Base-by-base conservation (phyloP, 1,140 invertebrate genomes). In the Drosophila serrata region DNA sequence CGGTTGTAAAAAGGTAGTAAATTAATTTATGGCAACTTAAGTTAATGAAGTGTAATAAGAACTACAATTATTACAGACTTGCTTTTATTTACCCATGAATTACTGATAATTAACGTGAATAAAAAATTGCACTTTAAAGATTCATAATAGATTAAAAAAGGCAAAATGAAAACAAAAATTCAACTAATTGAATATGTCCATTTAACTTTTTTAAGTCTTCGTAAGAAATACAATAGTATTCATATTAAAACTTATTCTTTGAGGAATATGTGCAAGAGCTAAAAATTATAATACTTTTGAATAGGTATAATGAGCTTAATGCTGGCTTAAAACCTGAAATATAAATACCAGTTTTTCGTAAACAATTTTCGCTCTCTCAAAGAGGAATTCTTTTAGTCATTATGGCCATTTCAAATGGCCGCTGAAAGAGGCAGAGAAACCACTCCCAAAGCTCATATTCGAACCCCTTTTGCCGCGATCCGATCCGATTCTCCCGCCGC, bases 391-490 rank as follows among this genome's bases (percentile, higher is more conserved):
- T 39, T 64, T 13, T 42, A 35, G 27, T 42, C 59, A 65, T 53
- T 67, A 53, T 42, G 33, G 19, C 37, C 61, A 37, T 42, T 68
- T 68, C 35, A 49, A 68, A 51, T 64, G 45, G 60, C n/a, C 27
- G 31, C 17, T 37, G 48, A 68, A 35, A 40, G 42, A 49, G 27
- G 9, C 6, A 39, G 39, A 65, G 33, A 40, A 59, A 42, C 73
- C 74, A 67, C 73, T 55, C 62, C 74, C 48, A 35, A 57, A 53
- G 43, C 39, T 48, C 51, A 49, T 53, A 53, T 68, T 67, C 24
- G 24, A 43, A 43, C 24, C 37, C 39, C 40, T 15, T 45, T 15
- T n/a, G n/a, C 4, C 8, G 12, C 49, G 19, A 53, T 35, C 19
- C 49, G 48, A 51, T 19, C 17, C 55, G 24, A 42, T 35, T 33